Evolutionary conservation across 2,888 invertebrate genomes (phyloP).

Genomic region (Erpobdella octoculata): DNA sequence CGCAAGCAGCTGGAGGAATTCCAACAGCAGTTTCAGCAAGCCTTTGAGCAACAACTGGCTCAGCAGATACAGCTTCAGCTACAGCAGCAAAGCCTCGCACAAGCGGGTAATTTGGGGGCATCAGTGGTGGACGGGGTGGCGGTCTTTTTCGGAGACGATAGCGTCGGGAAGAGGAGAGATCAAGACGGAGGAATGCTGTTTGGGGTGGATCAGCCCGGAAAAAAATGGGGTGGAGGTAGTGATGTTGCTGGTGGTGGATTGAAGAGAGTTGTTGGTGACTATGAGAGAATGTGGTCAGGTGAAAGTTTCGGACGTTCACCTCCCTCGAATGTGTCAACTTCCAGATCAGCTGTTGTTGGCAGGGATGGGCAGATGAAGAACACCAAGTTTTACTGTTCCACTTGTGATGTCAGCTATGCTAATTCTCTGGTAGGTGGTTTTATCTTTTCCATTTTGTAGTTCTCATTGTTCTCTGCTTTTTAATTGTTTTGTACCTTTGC

Average conservation of each 20-base stretch:
- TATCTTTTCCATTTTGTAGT: background rate
- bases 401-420: slow-evolving; percentile 20
- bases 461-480: background rate
- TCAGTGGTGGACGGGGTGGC: slow-evolving; percentile 11
- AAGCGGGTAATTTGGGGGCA: slow-evolving; percentile 13
- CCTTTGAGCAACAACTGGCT: slow-evolving; percentile 11
- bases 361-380: background rate
- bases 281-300: background rate
- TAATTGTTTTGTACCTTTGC: background rate
- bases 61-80: slow-evolving; percentile 13
- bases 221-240: background rate
- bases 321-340: background rate
- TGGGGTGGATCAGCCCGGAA: no score
- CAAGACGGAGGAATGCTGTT: background rate
- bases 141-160: slow-evolving; percentile 21
- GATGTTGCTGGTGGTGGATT: background rate
- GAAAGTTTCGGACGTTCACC: background rate
- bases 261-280: background rate
- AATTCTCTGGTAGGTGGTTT: slow-evolving; percentile 12
- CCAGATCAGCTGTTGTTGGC: background rate
- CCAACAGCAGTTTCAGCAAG: slow-evolving; percentile 6
- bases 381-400: slow-evolving; percentile 23
- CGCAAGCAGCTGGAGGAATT: background rate
- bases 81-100: slow-evolving; percentile 3
- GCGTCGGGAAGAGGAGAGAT: slow-evolving; percentile 6